Evolutionary conservation across 2,888 invertebrate genomes (phyloP).

Genomic region (Idaea dimidiata): DNA sequence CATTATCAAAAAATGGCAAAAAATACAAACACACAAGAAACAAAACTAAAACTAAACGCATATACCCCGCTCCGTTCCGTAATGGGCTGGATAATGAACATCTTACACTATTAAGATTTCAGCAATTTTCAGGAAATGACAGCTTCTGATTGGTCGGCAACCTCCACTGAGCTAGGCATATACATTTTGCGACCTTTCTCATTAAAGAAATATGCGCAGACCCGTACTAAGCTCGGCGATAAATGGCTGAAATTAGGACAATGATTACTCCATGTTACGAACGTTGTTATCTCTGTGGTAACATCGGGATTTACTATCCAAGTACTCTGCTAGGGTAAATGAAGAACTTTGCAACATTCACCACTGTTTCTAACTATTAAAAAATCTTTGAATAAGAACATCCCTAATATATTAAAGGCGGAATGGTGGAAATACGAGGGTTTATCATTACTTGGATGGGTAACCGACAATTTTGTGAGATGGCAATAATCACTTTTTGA

Average conservation of each 20-base stretch:
- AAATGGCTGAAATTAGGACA: slow-evolving; percentile 1
- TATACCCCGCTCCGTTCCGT: too few species aligned
- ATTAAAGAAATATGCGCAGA: background rate
- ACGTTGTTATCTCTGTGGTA: background rate
- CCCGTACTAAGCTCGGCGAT: background rate
- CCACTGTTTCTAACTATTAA: background rate
- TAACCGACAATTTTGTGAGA: too few species aligned
- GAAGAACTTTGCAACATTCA: background rate
- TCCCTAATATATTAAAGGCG: background rate
- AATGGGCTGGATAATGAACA: too few species aligned
- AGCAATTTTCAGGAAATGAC: background rate
- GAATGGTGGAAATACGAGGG: too few species aligned
- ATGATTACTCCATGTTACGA: background rate
- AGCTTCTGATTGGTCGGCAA: background rate
- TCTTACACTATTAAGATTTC: background rate
- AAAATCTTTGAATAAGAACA: background rate
- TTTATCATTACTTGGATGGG: too few species aligned
- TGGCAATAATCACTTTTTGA: too few species aligned
- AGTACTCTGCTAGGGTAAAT: background rate
- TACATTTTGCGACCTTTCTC: background rate
- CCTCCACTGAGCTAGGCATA: background rate
- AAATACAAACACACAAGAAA: too few species aligned
- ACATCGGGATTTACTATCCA: background rate
- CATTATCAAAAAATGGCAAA: too few species aligned
- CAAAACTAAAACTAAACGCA: too few species aligned